Base-by-base conservation (phyloP, 2,888 invertebrate species). In the Omphaloscelis lunosa region DNA sequence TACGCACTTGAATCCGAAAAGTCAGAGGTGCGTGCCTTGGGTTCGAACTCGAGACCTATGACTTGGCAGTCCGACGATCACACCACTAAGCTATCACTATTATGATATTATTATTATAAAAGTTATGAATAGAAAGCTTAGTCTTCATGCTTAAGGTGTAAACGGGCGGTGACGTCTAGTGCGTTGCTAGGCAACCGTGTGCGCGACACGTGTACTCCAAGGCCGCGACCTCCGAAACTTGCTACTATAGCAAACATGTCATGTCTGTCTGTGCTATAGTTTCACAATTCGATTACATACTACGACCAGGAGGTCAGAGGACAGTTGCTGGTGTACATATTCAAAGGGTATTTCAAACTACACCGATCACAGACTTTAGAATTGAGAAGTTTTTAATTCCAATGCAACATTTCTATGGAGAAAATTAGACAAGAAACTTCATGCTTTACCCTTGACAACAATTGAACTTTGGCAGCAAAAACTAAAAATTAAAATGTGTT, bases 171-270 rank as follows among this genome's bases (percentile, higher is more conserved):
- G 39, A 4, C 53, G 78, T 82, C 86, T 85, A 27, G 58, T 27
- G 20, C 48, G 90, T 82, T 84, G 84, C 85, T 76, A 79, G 74
- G 79, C 79, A 81, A 85, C 89, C 45, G 65, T 23, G 72, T 69
- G 77, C 59, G 59, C 45, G 72, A 81, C 88, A 80, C 84, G 88
- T 88, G 85, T 88, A 75, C 11, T 41, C 34, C 84, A 87, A 85
- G 88, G 88, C 61, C 77, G 17, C 61, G 89, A 72, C 80, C 83
- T 82, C 80, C 58, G 48, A 74, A 56, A 71, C 17, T 66, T 72
- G 48, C 62, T 80, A 29, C 29, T 67, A 48, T 53, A 62, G 51
- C 59, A 63, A 71, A 72, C 53, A 67, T 66, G 29, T 70, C 61
- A 61, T 66, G 68, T 74, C 58, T 67, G 86, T 86, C 59, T 77